Evolutionary conservation across 1,140 invertebrate species (phyloP).

Genomic region (Brachionus rotundiformis): DNA sequence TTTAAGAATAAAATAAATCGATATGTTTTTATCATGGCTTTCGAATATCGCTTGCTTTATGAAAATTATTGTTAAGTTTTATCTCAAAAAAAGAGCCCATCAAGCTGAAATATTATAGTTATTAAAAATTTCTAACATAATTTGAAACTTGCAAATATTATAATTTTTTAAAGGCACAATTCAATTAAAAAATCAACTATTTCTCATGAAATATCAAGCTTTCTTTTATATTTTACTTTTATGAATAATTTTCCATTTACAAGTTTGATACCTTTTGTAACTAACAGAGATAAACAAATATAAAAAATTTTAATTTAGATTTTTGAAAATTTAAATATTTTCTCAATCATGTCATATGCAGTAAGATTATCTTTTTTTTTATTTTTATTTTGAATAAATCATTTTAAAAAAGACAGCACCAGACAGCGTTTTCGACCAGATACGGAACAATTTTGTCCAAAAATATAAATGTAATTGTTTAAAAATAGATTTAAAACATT

Average conservation of each 20-base stretch:
- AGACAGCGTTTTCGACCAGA: not conserved
- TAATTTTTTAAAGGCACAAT: not conserved
- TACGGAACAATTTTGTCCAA: not conserved
- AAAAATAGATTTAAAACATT: too few species aligned
- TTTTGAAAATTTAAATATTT: not conserved
- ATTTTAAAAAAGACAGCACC: not conserved
- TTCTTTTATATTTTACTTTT: not conserved
- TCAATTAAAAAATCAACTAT: not conserved
- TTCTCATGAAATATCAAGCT: not conserved
- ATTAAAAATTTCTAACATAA: not conserved
- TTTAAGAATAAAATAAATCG: not conserved
- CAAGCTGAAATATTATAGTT: not conserved
- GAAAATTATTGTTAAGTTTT: conserved; percentile 9
- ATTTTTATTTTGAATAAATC: not conserved
- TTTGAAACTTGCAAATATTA: conserved; percentile 10
- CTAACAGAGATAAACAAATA: too few species aligned
- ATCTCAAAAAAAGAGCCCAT: not conserved
- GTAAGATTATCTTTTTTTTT: not conserved
- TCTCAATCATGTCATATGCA: not conserved
- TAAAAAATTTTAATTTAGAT: too few species aligned
- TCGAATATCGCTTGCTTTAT: not conserved
- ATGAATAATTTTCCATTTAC: too few species aligned
- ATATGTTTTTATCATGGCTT: not conserved
- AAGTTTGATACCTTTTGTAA: not conserved
- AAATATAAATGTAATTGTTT: not conserved